Evolutionary conservation across 2,113 vertebrate species (phyloP), one percentile per base, ranked within the genome.

Genomic region (Alligator sinensis): DNA sequence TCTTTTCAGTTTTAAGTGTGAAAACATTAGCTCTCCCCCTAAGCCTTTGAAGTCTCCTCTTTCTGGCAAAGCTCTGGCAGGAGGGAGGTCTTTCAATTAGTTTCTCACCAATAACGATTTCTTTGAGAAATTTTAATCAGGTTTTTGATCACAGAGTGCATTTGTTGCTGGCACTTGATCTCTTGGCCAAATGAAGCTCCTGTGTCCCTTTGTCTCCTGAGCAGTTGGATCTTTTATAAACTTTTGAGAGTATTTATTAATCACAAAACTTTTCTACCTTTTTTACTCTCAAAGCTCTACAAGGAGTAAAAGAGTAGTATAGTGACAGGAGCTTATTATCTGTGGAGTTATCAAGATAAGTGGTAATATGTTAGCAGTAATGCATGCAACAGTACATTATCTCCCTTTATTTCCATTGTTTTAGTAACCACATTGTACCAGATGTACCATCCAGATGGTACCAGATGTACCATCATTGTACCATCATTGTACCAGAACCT

Each of bases 41-140:
- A 62, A 22, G 94, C 85, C 97, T 97, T 97, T 97, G 96, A 97
- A 97, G 95, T 97, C 82, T 83, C 88, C 84, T 87, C 83, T 88
- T 95, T 93, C 92, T 92, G 80, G 91, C 96, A 94, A 97, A 97
- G 96, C 96, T 97, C 91, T 96, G 91, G 84, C 94, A 96, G 95
- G 93, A 96, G 93, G 94, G 94, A 96, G 94, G 95, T 93, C 92
- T 96, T 94, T 96, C 95, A 97, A 96, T 96, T 95, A 96, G 93
- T 96, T 97, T 96, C 89, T 96, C 76, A 87, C 94, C 93, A 95
- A 88, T 97, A 96, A 97, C 95, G 93, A 96, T 97, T 97, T 95
- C 95, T 97, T 96, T 97, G 97, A 96, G 94, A 95, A 96, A 96
- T 97, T 97, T 95, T 97, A 96, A 97, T 97, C 96, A 97, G 93